Percentiles rank a stretch among this genome's conserved stretches.
Conservation (phyloP, 35 echinoderm and acorn worm genomes). For the Heliocidaris tuberculata region DNA sequence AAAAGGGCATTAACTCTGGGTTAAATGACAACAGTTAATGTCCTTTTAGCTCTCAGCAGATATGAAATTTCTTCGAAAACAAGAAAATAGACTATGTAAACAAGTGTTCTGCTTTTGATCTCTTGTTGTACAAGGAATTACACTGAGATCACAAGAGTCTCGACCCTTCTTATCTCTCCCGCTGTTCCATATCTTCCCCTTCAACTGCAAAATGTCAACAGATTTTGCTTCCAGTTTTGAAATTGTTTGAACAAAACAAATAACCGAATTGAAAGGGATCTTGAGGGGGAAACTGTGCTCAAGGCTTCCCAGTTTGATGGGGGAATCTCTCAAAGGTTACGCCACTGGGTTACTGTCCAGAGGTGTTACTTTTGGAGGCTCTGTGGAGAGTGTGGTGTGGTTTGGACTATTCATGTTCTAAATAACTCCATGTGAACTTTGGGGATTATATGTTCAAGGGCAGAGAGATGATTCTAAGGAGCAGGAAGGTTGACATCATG, state of each 20-base stretch:
- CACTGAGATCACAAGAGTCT: not conserved
- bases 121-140: not conserved
- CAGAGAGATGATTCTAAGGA: not conserved
- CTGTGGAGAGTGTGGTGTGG: not conserved
- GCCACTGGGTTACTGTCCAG: not conserved
- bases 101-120: not conserved
- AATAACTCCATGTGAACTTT: not conserved
- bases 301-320: not conserved
- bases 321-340: not conserved
- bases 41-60: not conserved
- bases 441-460: not conserved
- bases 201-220: constrained; percentile 4
- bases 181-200: not conserved
- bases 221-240: not conserved
- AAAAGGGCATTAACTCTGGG: not conserved
- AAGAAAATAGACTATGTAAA: constrained; percentile 13
- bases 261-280: not conserved
- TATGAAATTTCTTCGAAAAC: not conserved
- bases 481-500: not conserved
- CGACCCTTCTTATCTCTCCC: not conserved
- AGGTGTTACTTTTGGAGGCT: not conserved
- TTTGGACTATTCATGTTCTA: not conserved
- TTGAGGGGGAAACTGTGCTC: not conserved
- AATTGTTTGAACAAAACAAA: too few species aligned
- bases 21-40: too few species aligned